Conservation (phyloP, 1,140 invertebrate species). For the Zaprionus camerounensis region DNA sequence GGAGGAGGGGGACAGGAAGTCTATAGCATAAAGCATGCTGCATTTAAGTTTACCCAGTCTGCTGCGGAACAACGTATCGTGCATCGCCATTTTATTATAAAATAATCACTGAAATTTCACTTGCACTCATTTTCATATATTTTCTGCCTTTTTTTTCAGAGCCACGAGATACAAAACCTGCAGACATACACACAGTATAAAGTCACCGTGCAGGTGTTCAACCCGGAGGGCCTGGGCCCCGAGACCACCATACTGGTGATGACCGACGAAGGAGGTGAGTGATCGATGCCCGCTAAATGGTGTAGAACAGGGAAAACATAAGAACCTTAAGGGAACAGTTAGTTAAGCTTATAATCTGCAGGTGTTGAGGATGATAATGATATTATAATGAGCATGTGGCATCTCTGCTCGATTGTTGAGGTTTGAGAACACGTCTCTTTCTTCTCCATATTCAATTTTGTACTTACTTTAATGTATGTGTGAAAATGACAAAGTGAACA, state of each 20-base stretch:
- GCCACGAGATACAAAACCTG: conserved; percentile 89
- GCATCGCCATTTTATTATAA: conserved; percentile 19
- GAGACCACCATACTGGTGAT: conserved; percentile 90
- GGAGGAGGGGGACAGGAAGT: not conserved
- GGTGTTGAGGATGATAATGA: not conserved
- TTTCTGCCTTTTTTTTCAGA: conserved; percentile 85
- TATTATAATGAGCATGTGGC: not conserved
- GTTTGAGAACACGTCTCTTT: too few relatives aligned
- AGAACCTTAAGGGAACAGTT: not conserved
- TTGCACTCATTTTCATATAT: conserved; percentile 60
- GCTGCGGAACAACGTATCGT: not conserved
- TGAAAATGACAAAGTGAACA: too few relatives aligned
- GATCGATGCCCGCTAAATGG: not conserved
- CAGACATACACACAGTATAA: conserved; percentile 91
- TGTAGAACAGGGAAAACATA: not conserved
- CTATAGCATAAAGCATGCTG: not conserved
- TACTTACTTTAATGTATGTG: too few relatives aligned
- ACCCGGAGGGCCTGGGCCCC: conserved; percentile 90
- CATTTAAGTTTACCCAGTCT: conserved; percentile 6
- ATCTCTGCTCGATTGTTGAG: too few relatives aligned
- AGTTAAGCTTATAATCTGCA: not conserved
- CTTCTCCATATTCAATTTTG: too few relatives aligned
- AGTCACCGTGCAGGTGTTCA: conserved; percentile 91
- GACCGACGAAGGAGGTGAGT: conserved; percentile 93
- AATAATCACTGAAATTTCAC: conserved; percentile 16